Base-by-base conservation (phyloP, 2,797 vertebrate species). In the Diplodus puntazzo region DNA sequence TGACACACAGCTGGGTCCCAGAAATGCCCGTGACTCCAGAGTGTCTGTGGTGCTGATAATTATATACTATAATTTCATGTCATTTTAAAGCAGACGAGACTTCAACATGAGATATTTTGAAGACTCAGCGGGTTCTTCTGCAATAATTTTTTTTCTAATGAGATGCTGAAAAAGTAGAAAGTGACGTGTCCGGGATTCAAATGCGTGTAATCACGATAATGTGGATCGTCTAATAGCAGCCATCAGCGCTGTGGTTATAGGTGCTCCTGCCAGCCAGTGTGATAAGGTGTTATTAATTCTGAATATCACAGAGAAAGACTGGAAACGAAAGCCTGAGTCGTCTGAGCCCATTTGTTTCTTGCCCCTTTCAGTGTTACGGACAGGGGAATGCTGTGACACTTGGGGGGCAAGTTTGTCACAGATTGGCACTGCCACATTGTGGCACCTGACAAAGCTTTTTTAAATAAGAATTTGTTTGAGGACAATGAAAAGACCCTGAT, bases 401-500 rank as follows among this genome's bases (percentile, higher is more conserved):
- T 69, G 59, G 86, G 76, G 79, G 75, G 69, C 43, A 57, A 60
- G 82, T 81, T 73, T 81, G 83, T 83, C 75, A 79, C 79, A 82
- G 82, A 87, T 79, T 79, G 86, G 85, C 85, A 82, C 57, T 77
- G 86, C 77, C 78, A 81, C 80, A 82, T 81, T 86, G 84, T 81
- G 64, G 78, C 81, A 94, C 92, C 93, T 94, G 92, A 94, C 94
- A 95, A 95, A 92, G 92, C 89, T 91, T 92, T 94, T 94, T 94
- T 92, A 93, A 94, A 88, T 94, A 93, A 88, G 93, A 94, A 95
- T 95, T 95, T 94, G 93, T 87, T 92, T 93, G 90, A 96, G 93
- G 91, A 94, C 94, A 95, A 94, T 91, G 91, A 94, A 94, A 90
- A 87, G 83, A 92, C 80, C 84, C 88, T 83, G 88, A 94, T 93